Base-by-base conservation (phyloP, 2,888 invertebrate genomes). In the Labia minor region DNA sequence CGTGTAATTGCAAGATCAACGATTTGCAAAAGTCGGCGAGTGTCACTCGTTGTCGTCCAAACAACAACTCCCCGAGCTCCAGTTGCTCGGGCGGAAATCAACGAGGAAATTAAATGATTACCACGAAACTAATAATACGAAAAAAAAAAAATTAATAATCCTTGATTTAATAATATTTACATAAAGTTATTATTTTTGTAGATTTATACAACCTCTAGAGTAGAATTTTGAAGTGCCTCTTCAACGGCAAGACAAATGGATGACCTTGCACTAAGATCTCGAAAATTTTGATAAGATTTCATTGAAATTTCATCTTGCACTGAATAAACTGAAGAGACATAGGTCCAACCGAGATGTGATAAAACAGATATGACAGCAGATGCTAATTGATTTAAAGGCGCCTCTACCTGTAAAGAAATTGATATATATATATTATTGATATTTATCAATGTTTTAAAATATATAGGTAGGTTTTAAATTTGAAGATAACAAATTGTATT, bases 241-340 rank as follows among this genome's bases (percentile, higher is more conserved):
- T 73, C 72, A 1, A 71, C 67, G 1, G 72, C 71, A 11, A 73
- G 61, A 67, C 73, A 73, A 20, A 73, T 66, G 0, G 70, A 70
- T 1, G 71, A 68, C 1, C 66, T 69, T 14, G 65, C 65, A n/a
- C 73, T 71, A 20, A 71, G 70, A 1, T 71, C 70, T 66, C 70
- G 67, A 68, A 73, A 72, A 33, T 68, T 65, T n/a, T 67, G 68
- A 18, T 71, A 68, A 8, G 71, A 72, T 8, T 69, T 65, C 49
- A 63, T 37, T 61, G 63, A 69, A 62, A 71, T 71, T 0, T 65
- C 65, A 49, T 71, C 71, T n/a, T 73, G 73, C 19, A 74, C 73
- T 0, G 77, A 76, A 70, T 77, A 76, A 14, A 79, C 73, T 14
- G 77, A 72, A 1, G 74, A 76, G 10, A 79, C 74, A 69, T 75